Percentiles rank a stretch among this genome's conserved stretches.
phyloP scores from a whole-genome alignment of 1,140 invertebrate genomes.

The Drosophila simulans region DNA sequence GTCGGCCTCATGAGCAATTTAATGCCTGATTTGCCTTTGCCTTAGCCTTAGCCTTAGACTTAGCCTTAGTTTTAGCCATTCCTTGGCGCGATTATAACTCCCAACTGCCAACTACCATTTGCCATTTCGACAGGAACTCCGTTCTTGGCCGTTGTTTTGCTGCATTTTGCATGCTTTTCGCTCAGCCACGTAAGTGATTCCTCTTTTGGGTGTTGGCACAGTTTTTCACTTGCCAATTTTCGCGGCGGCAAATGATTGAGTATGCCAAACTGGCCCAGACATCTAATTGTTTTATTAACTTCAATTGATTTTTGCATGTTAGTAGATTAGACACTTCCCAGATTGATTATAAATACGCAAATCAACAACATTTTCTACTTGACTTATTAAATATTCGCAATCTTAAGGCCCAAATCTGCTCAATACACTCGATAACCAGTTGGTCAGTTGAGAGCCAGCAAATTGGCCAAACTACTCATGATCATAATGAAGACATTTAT shows the following conservation, averaged over 20 bases:
- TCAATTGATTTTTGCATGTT: neutral
- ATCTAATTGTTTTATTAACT: neutral
- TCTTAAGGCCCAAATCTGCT: neutral
- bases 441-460: conserved; percentile 28
- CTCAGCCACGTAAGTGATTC: conserved; percentile 23
- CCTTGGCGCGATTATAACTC: neutral
- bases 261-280: neutral
- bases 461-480: conserved; percentile 65
- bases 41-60: conserved; percentile 16
- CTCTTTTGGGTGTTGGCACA: conserved; percentile 54
- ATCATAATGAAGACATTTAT: conserved; percentile 79
- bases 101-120: conserved; percentile 1
- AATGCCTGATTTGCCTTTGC: conserved; percentile 55
- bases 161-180: neutral
- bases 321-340: too few species aligned
- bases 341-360: neutral
- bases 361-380: neutral
- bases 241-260: neutral
- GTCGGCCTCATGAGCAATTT: conserved; percentile 72
- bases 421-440: neutral
- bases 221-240: conserved; percentile 35
- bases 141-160: neutral
- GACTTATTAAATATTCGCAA: neutral
- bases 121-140: conserved; percentile 11
- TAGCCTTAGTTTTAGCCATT: conserved; percentile 12